Percentiles rank a stretch among this genome's conserved stretches.
Conservation (phyloP, 2,113 vertebrate species). For the Odontophorus gujanensis region DNA sequence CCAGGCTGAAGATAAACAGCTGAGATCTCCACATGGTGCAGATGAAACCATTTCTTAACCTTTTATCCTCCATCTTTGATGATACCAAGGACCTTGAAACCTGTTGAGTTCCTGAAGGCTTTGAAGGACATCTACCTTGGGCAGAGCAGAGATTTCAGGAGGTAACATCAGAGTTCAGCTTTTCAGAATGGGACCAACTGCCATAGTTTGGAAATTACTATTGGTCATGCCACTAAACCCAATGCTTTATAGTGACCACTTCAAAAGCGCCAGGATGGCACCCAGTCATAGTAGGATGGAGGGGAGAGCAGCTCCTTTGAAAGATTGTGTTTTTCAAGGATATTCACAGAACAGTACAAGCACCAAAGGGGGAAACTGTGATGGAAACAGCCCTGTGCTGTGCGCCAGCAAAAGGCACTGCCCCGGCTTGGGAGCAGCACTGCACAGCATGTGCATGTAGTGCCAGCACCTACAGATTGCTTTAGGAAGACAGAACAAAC, state of each 20-base stretch:
- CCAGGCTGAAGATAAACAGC: neutral
- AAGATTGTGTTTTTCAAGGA: too few species aligned
- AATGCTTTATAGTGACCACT: neutral
- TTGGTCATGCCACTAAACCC: neutral
- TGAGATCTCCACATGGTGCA: neutral
- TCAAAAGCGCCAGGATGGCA: neutral
- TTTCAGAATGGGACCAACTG: neutral
- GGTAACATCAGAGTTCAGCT: neutral
- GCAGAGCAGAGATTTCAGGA: neutral
- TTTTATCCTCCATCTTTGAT: neutral
- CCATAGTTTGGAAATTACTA: neutral
- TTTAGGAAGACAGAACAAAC: neutral
- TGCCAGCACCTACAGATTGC: too few species aligned
- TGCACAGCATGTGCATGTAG: accelerated
- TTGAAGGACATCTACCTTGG: neutral
- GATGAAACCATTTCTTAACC: neutral
- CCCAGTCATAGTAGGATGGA: neutral
- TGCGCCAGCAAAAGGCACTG: neutral
- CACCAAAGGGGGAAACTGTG: neutral
- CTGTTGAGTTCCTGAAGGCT: neutral
- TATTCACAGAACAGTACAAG: neutral
- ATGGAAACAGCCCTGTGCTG: neutral
- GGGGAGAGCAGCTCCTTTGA: neutral
- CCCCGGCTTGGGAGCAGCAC: neutral
- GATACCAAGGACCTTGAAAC: neutral